Base-by-base conservation (phyloP, 2,888 invertebrate genomes). In the Osmoderma eremita region DNA sequence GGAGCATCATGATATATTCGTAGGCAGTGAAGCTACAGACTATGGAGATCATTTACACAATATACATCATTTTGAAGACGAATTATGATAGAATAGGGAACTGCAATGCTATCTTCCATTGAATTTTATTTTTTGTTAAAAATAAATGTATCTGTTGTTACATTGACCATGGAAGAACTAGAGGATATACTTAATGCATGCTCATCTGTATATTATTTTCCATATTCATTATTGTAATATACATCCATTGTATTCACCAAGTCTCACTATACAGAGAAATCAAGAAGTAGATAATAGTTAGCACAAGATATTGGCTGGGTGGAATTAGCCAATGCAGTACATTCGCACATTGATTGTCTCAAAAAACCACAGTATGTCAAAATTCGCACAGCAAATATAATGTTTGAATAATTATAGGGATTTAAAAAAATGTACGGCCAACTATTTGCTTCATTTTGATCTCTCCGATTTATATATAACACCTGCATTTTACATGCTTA, bases 1-100 rank as follows among this genome's bases (percentile, higher is more conserved):
- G 0, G 86, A 88, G 0, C 93, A 95, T 79, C 91, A 96, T 80
- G 91, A 94, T 71, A 88, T 90, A 61, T 97, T 97, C 84, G 97
- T 97, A 3, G 96, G 97, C 62, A 94, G 94, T 78, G 95, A 97
- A 84, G 95, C 91, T 4, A 93, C 95, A 0, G 93, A 94, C 83
- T 93, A 92, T 82, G 95, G 94, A 12, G 90, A 92, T 78, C 93
- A 94, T 80, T 84, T 94, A 68, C 88, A 92, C 74, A 91, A 92
- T 71, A 90, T 93, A 62, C 90, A 92, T 77, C 85, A 86, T 69
- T 91, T 94, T 75, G 84, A 87, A 65, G 95, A 95, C 78, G 95
- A 95, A 80, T 87, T 95, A 72, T 93, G 85, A 86, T 72, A 30
- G 8, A 30, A 30, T 30, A 17, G 5, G 49, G 36, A 39, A 50